Percentiles rank a stretch among this genome's conserved stretches.
Evolutionary conservation across 2,888 invertebrate genomes (phyloP).

Genomic region (Lamellibrachia columna): DNA sequence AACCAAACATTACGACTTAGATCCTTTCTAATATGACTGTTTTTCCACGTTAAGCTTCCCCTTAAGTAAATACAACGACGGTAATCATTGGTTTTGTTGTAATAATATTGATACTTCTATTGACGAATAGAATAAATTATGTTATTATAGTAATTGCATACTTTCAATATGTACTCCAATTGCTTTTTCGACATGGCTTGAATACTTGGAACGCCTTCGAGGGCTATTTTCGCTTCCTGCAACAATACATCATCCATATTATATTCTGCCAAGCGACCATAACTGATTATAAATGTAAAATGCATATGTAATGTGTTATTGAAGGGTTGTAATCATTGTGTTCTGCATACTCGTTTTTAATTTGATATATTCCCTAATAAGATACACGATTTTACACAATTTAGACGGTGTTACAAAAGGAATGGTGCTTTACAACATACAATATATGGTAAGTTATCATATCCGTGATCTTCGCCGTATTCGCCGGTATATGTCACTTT

Average conservation of each 20-base stretch:
- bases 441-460: too few relatives aligned
- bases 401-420: too few relatives aligned
- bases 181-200: slow-evolving; percentile 59
- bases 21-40: not conserved
- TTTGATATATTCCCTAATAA: too few relatives aligned
- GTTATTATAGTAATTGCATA: slow-evolving; percentile 30
- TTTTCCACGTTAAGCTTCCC: not conserved
- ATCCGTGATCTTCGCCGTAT: too few relatives aligned
- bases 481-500: too few relatives aligned
- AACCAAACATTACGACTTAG: not conserved
- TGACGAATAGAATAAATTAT: not conserved
- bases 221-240: slow-evolving; percentile 57
- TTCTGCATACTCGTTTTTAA: too few relatives aligned
- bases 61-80: not conserved
- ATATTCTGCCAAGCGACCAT: not conserved
- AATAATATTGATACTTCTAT: too few relatives aligned
- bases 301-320: too few relatives aligned
- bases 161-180: slow-evolving; percentile 62
- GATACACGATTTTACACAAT: too few relatives aligned
- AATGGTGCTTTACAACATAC: too few relatives aligned
- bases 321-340: too few relatives aligned
- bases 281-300: not conserved
- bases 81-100: too few relatives aligned
- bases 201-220: slow-evolving; percentile 59
- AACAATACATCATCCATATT: slow-evolving; percentile 13